Percentiles rank a stretch among this genome's conserved stretches.
Evolutionary conservation across 2,797 vertebrate species (phyloP).

Genomic region (Phataginus tricuspis): DNA sequence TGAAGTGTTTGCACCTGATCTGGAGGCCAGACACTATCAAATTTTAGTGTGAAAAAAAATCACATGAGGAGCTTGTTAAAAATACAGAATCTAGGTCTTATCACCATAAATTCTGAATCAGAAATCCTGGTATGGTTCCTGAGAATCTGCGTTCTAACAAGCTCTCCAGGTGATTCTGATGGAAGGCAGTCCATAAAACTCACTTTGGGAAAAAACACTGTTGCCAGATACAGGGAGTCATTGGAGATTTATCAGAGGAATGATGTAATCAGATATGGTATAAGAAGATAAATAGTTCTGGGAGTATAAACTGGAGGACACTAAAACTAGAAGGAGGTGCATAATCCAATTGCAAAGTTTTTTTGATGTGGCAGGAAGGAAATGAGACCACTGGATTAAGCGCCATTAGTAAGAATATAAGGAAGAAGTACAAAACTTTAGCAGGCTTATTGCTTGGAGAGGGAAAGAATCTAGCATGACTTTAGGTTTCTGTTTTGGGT

Average conservation of each 20-base stretch:
- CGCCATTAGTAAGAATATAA: background rate
- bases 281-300: background rate
- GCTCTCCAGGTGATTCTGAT: slow-evolving; percentile 18
- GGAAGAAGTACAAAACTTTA: background rate
- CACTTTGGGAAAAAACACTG: slow-evolving; percentile 24
- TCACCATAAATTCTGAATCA: background rate
- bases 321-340: background rate
- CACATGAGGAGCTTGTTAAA: slow-evolving; percentile 1
- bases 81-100: background rate
- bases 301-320: background rate
- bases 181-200: background rate
- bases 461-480: background rate
- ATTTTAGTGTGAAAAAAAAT: slow-evolving; percentile 20
- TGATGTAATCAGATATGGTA: background rate
- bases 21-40: background rate
- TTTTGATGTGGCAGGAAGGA: background rate
- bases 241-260: background rate
- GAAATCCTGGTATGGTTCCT: background rate
- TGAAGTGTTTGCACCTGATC: slow-evolving; percentile 1
- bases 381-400: background rate
- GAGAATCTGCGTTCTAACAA: background rate
- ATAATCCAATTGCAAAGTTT: background rate
- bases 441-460: background rate
- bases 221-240: background rate
- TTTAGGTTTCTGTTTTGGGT: background rate